A percentile compares a stretch with the other conserved stretches of the same genome.
Conservation (phyloP, 2,888 invertebrate genomes). For the Dynastes maya region DNA sequence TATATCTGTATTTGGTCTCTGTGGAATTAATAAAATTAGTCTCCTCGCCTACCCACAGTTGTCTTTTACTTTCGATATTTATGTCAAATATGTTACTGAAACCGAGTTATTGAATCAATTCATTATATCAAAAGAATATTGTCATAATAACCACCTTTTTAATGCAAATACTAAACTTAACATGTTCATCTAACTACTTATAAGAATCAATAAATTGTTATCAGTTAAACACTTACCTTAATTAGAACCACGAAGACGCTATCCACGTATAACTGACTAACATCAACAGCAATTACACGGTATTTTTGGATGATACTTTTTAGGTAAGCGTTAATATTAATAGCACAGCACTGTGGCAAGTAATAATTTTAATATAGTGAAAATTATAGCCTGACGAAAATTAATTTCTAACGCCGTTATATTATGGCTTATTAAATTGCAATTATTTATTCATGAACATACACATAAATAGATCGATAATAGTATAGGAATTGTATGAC, state of each 20-base stretch:
- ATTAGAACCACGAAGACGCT: not conserved
- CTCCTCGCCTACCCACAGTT: too few relatives aligned
- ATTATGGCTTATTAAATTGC: conserved; percentile 17
- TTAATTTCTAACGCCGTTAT: conserved; percentile 17
- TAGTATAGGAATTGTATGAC: too few relatives aligned
- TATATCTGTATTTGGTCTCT: too few relatives aligned
- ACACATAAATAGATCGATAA: not conserved
- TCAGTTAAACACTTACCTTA: not conserved
- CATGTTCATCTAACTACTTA: not conserved
- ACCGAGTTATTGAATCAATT: too few relatives aligned
- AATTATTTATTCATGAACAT: conserved; percentile 21
- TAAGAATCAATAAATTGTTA: conserved; percentile 3
- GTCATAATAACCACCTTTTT: not conserved
- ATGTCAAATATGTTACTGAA: too few relatives aligned
- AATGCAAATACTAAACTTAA: not conserved
- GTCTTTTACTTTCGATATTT: too few relatives aligned
- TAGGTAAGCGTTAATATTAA: not conserved
- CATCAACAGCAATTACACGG: not conserved
- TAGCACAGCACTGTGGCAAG: not conserved
- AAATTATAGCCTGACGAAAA: conserved; percentile 27
- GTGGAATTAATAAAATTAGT: too few relatives aligned
- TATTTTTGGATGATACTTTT: conserved; percentile 1
- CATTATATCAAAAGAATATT: not conserved
- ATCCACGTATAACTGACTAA: not conserved
- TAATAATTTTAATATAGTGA: conserved; percentile 25